phyloP scores from a whole-genome alignment of 1,140 invertebrate genomes.

The Centruroides sculpturatus region DNA sequence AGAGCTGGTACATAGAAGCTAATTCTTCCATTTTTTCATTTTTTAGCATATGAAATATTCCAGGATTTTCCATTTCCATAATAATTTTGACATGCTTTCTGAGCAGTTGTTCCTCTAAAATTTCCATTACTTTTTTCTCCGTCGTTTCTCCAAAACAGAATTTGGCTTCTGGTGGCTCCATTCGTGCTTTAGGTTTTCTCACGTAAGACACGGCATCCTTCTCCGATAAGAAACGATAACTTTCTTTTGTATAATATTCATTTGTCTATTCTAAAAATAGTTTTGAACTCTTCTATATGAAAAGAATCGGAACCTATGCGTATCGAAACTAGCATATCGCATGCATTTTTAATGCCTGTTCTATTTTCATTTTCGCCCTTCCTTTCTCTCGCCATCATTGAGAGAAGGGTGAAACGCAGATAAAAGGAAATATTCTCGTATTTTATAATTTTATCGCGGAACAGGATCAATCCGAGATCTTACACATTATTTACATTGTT shows the following conservation, averaged over 20 bases:
- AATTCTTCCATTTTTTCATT: slow-evolving; percentile 93
- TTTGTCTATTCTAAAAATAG: slow-evolving; percentile 88
- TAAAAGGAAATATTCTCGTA: slow-evolving; percentile 88
- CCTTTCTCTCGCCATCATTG: slow-evolving; percentile 88
- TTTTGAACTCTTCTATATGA: slow-evolving; percentile 97
- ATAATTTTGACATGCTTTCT: slow-evolving; percentile 99
- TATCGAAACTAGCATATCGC: slow-evolving; percentile 95
- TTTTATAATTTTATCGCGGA: slow-evolving; percentile 91
- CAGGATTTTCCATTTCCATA: slow-evolving; percentile 99
- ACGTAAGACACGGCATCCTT: slow-evolving; percentile 98
- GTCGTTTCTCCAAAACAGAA: slow-evolving; percentile 96
- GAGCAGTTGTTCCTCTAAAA: slow-evolving; percentile 94
- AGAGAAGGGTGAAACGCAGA: slow-evolving; percentile 77
- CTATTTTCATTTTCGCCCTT: slow-evolving; percentile 88
- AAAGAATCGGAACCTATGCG: slow-evolving; percentile 86
- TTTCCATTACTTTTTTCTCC: slow-evolving; percentile 83
- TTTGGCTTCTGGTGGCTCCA: slow-evolving; percentile 82
- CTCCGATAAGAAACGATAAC: slow-evolving; percentile 94
- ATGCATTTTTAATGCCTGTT: slow-evolving; percentile 91
- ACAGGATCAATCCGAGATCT: slow-evolving; percentile 93
- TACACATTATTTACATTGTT: slow-evolving; percentile 98
- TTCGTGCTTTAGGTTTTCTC: slow-evolving; percentile 91
- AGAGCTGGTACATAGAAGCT: slow-evolving; percentile 93
- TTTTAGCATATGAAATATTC: slow-evolving; percentile 95
- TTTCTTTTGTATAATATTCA: slow-evolving; percentile 96